Evolutionary conservation across 1,140 invertebrate genomes (phyloP), one percentile per base, ranked within the genome.

Genomic region (Asobara japonica): DNA sequence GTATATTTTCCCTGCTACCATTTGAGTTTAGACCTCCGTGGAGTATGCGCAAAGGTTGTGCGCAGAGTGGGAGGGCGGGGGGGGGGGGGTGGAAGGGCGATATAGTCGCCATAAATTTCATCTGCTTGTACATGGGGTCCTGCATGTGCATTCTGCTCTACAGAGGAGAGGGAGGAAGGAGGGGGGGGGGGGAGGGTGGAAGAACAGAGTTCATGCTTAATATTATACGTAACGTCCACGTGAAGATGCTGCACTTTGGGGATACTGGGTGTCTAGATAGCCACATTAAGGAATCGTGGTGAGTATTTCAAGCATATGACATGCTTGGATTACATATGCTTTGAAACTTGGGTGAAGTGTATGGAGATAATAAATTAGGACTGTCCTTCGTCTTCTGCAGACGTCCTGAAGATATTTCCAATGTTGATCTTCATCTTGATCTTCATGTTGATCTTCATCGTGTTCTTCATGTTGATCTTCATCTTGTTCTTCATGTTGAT

Each of bases 91-190:
- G 11, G 31, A 36, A 36, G 5, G 31, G 31, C 5, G 51, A 56
- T 56, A 56, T 56, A 56, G 51, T 56, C 22, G 20, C 51, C 51
- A 56, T 56, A 56, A 56, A 56, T 56, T 56, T 56, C 51, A 56
- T 56, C 51, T 56, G 51, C 51, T 56, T 56, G 51, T 56, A 56
- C 51, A 56, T 56, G 51, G 22, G 41, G 20, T 56, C 22, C 51
- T 56, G 51, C 51, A 56, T 56, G 51, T 56, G 51, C 51, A 56
- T 56, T 22, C 51, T 56, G 20, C 18, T 25, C n/a, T n/a, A n/a
- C n/a, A n/a, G n/a, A n/a, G n/a, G n/a, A n/a, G n/a, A n/a, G n/a
- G n/a, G n/a, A n/a, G n/a, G n/a, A n/a, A n/a, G n/a, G n/a, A n/a
- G n/a, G n/a, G n/a, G n/a, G n/a, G n/a, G n/a, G n/a, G n/a, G n/a